A percentile compares a stretch with the other conserved stretches of the same genome.
Evolutionary conservation across 2,797 vertebrate genomes (phyloP).

Genomic region (Astyanax mexicanus): DNA sequence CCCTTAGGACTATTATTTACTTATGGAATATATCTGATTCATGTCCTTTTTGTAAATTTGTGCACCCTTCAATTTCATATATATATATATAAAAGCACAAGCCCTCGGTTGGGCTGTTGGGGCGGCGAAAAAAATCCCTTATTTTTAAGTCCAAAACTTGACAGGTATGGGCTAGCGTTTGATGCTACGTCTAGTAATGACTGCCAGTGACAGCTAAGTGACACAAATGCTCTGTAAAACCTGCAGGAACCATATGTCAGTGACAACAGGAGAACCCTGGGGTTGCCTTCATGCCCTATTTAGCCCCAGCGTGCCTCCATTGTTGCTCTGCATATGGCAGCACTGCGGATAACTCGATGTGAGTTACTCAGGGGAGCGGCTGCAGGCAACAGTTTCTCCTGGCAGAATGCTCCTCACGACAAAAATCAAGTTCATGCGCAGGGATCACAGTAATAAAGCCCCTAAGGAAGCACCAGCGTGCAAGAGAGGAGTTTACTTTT

Average conservation of each 20-base stretch:
- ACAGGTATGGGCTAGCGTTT: constrained; percentile 1
- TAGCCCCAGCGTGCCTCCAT: neutral
- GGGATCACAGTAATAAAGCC: neutral
- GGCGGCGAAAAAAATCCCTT: too few relatives aligned
- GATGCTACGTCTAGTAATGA: neutral
- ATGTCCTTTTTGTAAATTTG: too few relatives aligned
- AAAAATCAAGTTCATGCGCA: neutral
- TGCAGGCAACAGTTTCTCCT: constrained; percentile 9
- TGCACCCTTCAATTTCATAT: too few relatives aligned
- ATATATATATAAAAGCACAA: too few relatives aligned
- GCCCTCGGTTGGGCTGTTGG: too few relatives aligned
- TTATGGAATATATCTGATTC: too few relatives aligned
- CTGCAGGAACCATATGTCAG: neutral
- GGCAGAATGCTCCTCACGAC: neutral
- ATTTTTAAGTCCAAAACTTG: too few relatives aligned
- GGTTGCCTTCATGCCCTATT: neutral
- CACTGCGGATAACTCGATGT: neutral
- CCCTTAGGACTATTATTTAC: too few relatives aligned
- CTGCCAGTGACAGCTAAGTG: neutral
- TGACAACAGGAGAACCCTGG: neutral
- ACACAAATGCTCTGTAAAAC: neutral
- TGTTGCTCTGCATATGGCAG: constrained; percentile 7
- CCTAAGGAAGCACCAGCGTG: neutral
- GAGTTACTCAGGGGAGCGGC: neutral
- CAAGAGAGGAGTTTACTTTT: neutral